A percentile compares a stretch with the other conserved stretches of the same genome.
Conservation (phyloP, 2,113 vertebrate species). For the Vimba vimba region DNA sequence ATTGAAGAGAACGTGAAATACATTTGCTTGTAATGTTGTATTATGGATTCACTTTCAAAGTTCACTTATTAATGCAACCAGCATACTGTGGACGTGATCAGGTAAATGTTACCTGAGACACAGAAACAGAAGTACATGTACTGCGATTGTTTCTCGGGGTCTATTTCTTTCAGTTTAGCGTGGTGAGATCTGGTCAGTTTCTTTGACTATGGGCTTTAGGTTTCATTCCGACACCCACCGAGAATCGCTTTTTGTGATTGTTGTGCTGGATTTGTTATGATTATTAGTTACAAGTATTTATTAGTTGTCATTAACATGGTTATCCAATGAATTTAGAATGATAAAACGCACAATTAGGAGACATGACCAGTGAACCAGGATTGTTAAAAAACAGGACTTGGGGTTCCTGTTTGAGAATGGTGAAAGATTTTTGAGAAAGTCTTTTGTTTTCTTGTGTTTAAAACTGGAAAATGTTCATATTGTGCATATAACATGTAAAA, state of each 20-base stretch:
- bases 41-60: constrained; percentile 53
- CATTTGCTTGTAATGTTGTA: constrained; percentile 32
- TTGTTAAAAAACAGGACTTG: constrained; percentile 45
- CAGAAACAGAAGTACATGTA: constrained; percentile 5
- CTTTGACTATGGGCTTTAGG: background rate
- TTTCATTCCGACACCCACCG: background rate
- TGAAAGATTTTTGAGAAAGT: constrained; percentile 54
- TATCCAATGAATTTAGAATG: constrained; percentile 12
- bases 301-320: background rate
- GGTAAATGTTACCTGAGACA: constrained; percentile 22
- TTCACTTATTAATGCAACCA: constrained; percentile 16
- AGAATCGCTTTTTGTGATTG: background rate
- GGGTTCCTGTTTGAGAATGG: background rate
- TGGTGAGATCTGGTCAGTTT: background rate
- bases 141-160: background rate
- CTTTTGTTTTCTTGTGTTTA: constrained; percentile 57
- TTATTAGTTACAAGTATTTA: background rate
- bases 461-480: constrained; percentile 67
- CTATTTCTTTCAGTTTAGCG: background rate
- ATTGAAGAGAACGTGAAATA: background rate
- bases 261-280: background rate
- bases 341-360: constrained; percentile 31
- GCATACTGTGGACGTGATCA: background rate
- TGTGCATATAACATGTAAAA: constrained; percentile 74
- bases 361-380: constrained; percentile 8